These are phyloP conservation scores for Adelphocoris suturalis DNA, from an alignment of 2,888 invertebrate species.

Conservation along the genomic window DNA sequence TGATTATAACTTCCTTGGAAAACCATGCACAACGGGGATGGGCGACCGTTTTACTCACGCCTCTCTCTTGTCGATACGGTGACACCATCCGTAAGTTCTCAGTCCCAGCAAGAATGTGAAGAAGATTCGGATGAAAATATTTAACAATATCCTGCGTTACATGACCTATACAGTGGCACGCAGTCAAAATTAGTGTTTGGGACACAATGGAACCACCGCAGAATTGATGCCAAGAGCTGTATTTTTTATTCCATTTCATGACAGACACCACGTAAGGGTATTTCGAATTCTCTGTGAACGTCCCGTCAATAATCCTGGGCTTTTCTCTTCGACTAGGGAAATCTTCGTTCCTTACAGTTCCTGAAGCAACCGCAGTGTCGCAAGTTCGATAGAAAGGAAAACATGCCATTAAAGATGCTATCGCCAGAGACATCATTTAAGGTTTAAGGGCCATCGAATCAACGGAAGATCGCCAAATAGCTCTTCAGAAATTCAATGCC, in stretches of 20 bases:
- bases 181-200: neutral
- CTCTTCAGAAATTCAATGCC: too few species aligned
- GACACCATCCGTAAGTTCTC: neutral
- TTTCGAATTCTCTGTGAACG: neutral
- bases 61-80: neutral
- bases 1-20: neutral
- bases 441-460: too few species aligned
- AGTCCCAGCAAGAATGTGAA: neutral
- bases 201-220: neutral
- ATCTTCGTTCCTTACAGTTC: neutral
- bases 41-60: neutral
- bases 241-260: neutral
- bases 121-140: neutral
- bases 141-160: neutral
- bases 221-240: neutral
- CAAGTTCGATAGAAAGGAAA: too few species aligned
- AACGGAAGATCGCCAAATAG: too few species aligned
- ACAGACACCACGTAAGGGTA: constrained; percentile 4
- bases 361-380: too few species aligned
- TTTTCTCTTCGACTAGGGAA: neutral
- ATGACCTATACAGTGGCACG: neutral
- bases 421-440: too few species aligned
- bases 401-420: too few species aligned
- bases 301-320: neutral
- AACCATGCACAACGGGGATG: neutral